Conservation (phyloP, 2,888 invertebrate species). For the Lasius fuliginosus region DNA sequence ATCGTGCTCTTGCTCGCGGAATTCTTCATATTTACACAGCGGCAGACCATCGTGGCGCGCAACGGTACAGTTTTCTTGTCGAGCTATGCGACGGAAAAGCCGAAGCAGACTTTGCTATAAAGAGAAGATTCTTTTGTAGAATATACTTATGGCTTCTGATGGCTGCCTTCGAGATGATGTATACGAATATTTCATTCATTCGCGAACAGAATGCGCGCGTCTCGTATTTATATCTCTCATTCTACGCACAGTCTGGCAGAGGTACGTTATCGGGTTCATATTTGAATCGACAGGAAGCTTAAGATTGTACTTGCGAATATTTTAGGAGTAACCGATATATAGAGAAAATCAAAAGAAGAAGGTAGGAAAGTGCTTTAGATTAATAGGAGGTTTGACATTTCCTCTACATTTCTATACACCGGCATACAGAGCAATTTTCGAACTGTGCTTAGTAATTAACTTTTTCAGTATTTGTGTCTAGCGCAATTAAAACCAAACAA, state of each 20-base stretch:
- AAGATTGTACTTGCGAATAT: conserved; percentile 42
- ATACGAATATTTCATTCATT: conserved; percentile 54
- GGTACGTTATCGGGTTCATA: conserved; percentile 31
- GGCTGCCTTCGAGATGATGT: conserved; percentile 37
- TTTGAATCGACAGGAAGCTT: conserved; percentile 41
- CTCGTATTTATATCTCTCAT: conserved; percentile 41
- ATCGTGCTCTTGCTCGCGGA: conserved; percentile 48
- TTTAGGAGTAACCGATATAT: conserved; percentile 21
- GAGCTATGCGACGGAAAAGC: conserved; percentile 36
- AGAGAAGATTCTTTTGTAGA: conserved; percentile 41
- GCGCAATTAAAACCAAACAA: neutral
- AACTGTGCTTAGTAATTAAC: neutral
- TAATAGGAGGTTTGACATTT: neutral
- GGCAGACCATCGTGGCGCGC: conserved; percentile 51
- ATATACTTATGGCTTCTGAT: conserved; percentile 42
- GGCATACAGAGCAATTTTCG: no score
- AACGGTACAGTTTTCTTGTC: conserved; percentile 40
- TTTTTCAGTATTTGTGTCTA: conserved; percentile 5
- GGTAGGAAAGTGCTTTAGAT: conserved; percentile 24
- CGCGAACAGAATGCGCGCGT: conserved; percentile 30
- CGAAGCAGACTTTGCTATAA: conserved; percentile 37
- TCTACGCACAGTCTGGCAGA: conserved; percentile 18
- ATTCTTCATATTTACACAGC: conserved; percentile 55
- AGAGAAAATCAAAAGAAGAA: neutral
- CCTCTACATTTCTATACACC: neutral